Conservation (phyloP, 1,140 invertebrate genomes). For the Saccostrea echinata region DNA sequence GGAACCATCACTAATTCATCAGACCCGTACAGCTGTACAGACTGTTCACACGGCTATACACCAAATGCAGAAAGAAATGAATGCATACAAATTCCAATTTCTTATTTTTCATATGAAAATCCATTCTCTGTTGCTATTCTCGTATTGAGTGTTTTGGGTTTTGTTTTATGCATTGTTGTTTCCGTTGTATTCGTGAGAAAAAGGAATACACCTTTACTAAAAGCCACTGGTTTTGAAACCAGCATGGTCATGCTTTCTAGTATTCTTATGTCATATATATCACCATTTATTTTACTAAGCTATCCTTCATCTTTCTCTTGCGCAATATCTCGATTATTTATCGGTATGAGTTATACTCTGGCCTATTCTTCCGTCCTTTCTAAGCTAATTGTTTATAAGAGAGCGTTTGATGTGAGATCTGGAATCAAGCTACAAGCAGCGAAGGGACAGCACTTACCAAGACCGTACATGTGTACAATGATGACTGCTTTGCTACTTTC, state of each 20-base stretch:
- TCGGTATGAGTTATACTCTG: slow-evolving; percentile 85
- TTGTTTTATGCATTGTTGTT: slow-evolving; percentile 69
- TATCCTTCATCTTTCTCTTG: slow-evolving; percentile 86
- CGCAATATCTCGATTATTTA: slow-evolving; percentile 87
- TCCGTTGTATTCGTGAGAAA: slow-evolving; percentile 61
- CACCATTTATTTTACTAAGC: slow-evolving; percentile 67
- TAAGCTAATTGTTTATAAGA: slow-evolving; percentile 91
- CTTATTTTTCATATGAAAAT: slow-evolving; percentile 48
- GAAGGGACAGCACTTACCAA: neutral
- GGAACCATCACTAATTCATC: slow-evolving; percentile 59
- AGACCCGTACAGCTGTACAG: slow-evolving; percentile 52
- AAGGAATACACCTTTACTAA: slow-evolving; percentile 66
- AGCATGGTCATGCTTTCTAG: slow-evolving; percentile 69
- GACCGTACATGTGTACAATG: neutral
- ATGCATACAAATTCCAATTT: slow-evolving; percentile 78
- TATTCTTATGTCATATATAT: slow-evolving; percentile 61
- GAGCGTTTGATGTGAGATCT: slow-evolving; percentile 91
- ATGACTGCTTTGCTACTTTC: slow-evolving; percentile 31
- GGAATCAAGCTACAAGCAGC: slow-evolving; percentile 30
- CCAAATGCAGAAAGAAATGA: slow-evolving; percentile 80
- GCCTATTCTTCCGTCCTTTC: slow-evolving; percentile 91
- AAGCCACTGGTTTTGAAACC: slow-evolving; percentile 69
- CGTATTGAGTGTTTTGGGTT: slow-evolving; percentile 80
- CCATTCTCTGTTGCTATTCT: slow-evolving; percentile 80
- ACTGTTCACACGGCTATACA: slow-evolving; percentile 57